These are phyloP conservation scores for Geotrupes spiniger DNA, from an alignment of 2,888 invertebrate genomes.

Conservation along the genomic window DNA sequence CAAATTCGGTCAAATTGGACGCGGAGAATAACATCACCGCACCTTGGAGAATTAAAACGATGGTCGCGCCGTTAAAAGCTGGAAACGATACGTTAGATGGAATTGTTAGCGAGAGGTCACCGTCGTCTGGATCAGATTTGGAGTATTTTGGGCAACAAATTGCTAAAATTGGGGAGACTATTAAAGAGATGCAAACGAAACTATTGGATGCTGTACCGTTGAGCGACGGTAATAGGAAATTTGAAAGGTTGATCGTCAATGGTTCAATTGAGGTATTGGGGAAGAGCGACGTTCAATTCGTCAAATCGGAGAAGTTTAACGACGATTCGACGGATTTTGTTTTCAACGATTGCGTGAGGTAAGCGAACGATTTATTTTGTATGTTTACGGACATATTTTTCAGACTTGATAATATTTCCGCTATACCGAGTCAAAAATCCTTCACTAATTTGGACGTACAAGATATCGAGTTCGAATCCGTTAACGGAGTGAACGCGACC, in stretches of 20 bases:
- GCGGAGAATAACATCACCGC: slow-evolving; percentile 20
- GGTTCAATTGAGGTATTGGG: slow-evolving; percentile 42
- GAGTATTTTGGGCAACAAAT: slow-evolving; percentile 11
- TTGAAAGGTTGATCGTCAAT: slow-evolving; percentile 39
- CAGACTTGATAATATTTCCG: too few relatives aligned
- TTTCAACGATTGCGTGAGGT: slow-evolving; percentile 38
- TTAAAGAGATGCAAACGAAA: slow-evolving; percentile 27
- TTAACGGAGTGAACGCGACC: slow-evolving; percentile 36
- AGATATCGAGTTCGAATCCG: slow-evolving; percentile 34
- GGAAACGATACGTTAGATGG: not conserved
- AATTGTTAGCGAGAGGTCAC: not conserved
- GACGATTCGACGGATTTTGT: slow-evolving; percentile 37
- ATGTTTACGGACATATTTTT: not conserved
- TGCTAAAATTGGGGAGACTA: slow-evolving; percentile 13
- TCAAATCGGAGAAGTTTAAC: slow-evolving; percentile 40
- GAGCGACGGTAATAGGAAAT: slow-evolving; percentile 15
- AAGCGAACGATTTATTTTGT: slow-evolving; percentile 24
- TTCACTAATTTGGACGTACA: slow-evolving; percentile 37
- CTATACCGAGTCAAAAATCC: slow-evolving; percentile 38
- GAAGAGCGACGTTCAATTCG: slow-evolving; percentile 33
- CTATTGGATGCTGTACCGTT: slow-evolving; percentile 21
- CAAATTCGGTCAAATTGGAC: slow-evolving; percentile 11
- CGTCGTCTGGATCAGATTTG: not conserved
- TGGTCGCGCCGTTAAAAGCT: slow-evolving; percentile 20
- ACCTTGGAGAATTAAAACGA: slow-evolving; percentile 21